These are phyloP conservation scores for Protobothrops flavoviridis DNA, from an alignment of 2,113 vertebrate species.

Conservation along the genomic window DNA sequence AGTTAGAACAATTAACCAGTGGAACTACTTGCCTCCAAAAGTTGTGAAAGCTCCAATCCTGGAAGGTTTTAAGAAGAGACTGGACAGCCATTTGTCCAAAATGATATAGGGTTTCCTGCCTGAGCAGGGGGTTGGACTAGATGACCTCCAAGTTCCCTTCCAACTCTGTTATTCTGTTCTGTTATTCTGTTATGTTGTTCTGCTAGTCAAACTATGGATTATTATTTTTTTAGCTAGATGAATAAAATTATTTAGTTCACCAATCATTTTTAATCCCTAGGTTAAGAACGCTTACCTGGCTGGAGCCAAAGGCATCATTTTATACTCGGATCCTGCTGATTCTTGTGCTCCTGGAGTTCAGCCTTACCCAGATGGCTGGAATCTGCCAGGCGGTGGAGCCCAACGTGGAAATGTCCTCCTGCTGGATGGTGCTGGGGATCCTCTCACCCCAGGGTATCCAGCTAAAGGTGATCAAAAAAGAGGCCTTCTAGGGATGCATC, in stretches of 20 bases:
- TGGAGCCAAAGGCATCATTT: constrained; percentile 86
- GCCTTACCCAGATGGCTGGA: constrained; percentile 91
- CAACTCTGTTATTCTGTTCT: too few relatives aligned
- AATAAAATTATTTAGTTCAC: neutral
- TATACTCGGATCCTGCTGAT: constrained; percentile 94
- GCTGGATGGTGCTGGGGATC: constrained; percentile 92
- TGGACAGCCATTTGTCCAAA: too few relatives aligned
- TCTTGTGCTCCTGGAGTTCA: constrained; percentile 81
- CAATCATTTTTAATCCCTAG: constrained; percentile 60
- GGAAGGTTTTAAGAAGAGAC: too few relatives aligned
- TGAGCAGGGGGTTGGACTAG: too few relatives aligned
- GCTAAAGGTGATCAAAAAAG: constrained; percentile 82
- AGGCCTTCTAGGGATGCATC: neutral
- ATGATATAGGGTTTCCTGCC: too few relatives aligned
- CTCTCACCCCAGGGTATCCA: constrained; percentile 94
- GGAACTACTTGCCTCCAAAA: too few relatives aligned
- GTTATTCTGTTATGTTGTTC: neutral
- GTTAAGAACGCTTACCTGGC: constrained; percentile 90
- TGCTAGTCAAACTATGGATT: neutral
- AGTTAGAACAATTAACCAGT: too few relatives aligned
- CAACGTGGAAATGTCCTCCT: constrained; percentile 93
- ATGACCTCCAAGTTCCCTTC: too few relatives aligned
- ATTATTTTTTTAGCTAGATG: neutral
- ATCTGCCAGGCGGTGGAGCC: constrained; percentile 85
- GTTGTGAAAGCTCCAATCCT: too few relatives aligned